A percentile compares a stretch with the other conserved stretches of the same genome.
These are phyloP conservation scores for Pangasius macronema DNA, from an alignment of 2,797 vertebrate genomes.

Conservation along the genomic window DNA sequence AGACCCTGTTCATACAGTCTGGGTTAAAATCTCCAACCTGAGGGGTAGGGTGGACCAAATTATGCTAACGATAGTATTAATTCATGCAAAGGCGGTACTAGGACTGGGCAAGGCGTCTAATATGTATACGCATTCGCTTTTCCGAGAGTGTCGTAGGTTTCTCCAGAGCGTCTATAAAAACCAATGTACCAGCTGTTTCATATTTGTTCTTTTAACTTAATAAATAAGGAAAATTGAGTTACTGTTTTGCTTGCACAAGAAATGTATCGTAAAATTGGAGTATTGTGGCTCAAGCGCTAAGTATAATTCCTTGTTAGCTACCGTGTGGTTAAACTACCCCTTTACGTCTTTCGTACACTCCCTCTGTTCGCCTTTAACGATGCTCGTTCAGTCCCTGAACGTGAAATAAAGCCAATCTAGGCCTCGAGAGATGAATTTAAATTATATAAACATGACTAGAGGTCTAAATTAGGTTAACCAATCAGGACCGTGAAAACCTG, in stretches of 20 bases:
- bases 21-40: background rate
- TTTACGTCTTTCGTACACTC: background rate
- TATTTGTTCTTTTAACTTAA: background rate
- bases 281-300: background rate
- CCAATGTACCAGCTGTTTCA: constrained; percentile 1
- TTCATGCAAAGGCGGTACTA: background rate
- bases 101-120: background rate
- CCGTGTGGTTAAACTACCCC: background rate
- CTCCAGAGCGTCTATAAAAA: background rate
- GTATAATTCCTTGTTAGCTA: background rate
- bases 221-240: background rate
- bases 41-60: background rate
- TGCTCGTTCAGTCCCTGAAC: constrained; percentile 19
- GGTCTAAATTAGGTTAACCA: background rate
- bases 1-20: background rate
- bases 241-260: background rate
- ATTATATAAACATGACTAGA: background rate
- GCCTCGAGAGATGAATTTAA: constrained; percentile 7
- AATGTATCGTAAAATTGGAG: background rate
- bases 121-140: background rate
- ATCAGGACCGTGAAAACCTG: constrained; percentile 35
- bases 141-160: background rate
- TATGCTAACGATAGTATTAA: background rate
- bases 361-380: background rate
- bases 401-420: constrained; percentile 9